Evolutionary conservation across 2,888 invertebrate genomes (phyloP), one percentile per base, ranked within the genome.

Genomic region (Eudasyphora cyanicolor): DNA sequence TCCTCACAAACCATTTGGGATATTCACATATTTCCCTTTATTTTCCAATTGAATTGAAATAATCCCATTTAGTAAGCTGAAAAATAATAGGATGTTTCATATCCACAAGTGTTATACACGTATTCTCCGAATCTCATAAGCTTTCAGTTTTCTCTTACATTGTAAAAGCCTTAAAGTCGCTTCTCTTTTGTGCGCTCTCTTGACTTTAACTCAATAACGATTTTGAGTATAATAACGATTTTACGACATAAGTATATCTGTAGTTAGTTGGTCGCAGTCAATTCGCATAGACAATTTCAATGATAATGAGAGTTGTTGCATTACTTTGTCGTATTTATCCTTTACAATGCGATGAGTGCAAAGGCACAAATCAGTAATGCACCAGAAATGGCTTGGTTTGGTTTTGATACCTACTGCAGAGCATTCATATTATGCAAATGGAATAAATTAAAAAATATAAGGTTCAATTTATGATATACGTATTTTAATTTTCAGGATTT

Each of bases 51-150:
- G 10, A 5, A 21, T 21, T 14, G 4, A 51, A 51, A 49, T 21
- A 21, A 1, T 4, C 10, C 51, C 51, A 4, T 5, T 21, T n/a
- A 21, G 5, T 4, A 45, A 45, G 45, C 3, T 5, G 45, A 4
- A 45, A 1, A 21, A 51, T 21, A 51, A 21, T 51, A 21, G 51
- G 51, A 51, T 21, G 7, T 51, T 51, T 51, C 10, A 49, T 17
- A 62, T 29, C 7, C 64, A 17, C 14, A 38, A 21, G 35, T 64
- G 64, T 64, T 64, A 64, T 64, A 64, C 64, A 8, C 12, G 21
- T 35, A 35, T 5, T 35, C 35, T 5, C 5, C 5, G 35, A 7
- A 35, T 35, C 35, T 12, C 8, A 4, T 45, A 35, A 62, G 45
- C 49, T 75, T 49, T 45, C 24, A n/a, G 14, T 45, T 49, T 19